Base-by-base conservation (phyloP, 2,888 invertebrate species). In the Trichopria drosophilae region DNA sequence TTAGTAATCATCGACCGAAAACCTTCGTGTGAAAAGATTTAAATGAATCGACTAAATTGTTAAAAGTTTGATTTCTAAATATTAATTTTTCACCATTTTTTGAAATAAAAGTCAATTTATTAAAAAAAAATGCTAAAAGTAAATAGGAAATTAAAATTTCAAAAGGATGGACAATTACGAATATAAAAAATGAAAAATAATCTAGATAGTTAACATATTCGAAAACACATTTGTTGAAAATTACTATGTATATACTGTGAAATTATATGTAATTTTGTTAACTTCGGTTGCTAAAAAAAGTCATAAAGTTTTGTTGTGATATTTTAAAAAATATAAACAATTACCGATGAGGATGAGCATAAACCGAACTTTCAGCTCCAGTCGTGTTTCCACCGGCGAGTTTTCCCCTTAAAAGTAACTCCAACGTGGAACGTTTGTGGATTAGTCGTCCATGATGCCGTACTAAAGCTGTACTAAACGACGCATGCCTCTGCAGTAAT, bases 381-480 rank as follows among this genome's bases (percentile, higher is more conserved):
- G 79, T 75, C 67, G 79, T 77, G 63, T 74, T 80, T 37, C 75
- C 73, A 18, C 75, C 70, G 35, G 80, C 80, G 66, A 86, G 79
- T 68, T 90, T 87, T 1, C 92, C 94, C 51, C 90, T 83, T 80
- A 91, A 88, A 62, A 96, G 81, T 63, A 96, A 86, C 75, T 94
- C 93, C 49, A 93, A 79, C 1, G 96, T 96, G 32, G 90, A 90
- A 39, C 92, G 85, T 78, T 92, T 92, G 77, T 95, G 96, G 57
- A 89, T 84, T 60, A 88, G 81, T 53, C 90, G 82, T 3, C 92
- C 89, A 64, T 93, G 92, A 52, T 90, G 89, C 24, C 93, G 84
- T 31, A 92, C 90, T 67, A 90, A 80, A 67, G 90, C 90, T 41
- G 91, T 90, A 62, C 88, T 91, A 76, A 93, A 86, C 3, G 93